A percentile compares a stretch with the other conserved stretches of the same genome.
Evolutionary conservation across 1,140 invertebrate genomes (phyloP).

Genomic region (Thaumetopoea pityocampa): DNA sequence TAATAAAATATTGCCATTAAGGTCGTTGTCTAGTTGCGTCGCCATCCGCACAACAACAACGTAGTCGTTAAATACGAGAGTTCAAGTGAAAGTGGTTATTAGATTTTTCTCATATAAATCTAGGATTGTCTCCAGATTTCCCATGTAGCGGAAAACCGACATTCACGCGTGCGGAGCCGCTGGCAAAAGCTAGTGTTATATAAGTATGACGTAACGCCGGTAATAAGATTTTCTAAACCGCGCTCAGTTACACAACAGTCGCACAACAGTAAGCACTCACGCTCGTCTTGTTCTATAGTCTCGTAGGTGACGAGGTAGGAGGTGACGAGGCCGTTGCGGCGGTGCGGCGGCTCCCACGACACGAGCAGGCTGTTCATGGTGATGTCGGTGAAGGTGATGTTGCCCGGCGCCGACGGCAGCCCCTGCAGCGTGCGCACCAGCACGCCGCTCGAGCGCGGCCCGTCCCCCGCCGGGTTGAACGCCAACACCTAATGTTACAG

Average conservation of each 20-base stretch:
- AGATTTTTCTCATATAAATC: no score
- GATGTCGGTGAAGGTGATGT: conserved; percentile 92
- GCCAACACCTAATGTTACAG: conserved; percentile 83
- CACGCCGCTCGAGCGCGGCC: conserved; percentile 88
- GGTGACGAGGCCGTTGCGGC: conserved; percentile 93
- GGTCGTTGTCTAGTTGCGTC: no score
- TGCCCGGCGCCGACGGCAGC: conserved; percentile 88
- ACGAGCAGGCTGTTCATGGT: conserved; percentile 96
- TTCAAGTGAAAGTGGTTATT: no score
- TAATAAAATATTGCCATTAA: no score
- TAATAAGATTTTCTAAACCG: no score
- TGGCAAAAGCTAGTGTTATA: no score
- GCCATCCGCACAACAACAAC: no score
- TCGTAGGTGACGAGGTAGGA: conserved; percentile 97
- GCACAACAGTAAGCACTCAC: conserved; percentile 74
- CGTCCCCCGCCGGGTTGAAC: conserved; percentile 98
- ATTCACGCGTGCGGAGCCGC: no score
- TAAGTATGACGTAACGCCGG: no score
- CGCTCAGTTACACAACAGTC: neutral
- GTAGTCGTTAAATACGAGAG: no score
- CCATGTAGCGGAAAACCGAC: no score
- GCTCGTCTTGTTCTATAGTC: conserved; percentile 92
- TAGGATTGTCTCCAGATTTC: no score
- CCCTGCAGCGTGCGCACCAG: conserved; percentile 88
- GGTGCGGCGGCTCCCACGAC: conserved; percentile 91